Conservation (phyloP, 2,113 vertebrate species). For the Cavia aperea region DNA sequence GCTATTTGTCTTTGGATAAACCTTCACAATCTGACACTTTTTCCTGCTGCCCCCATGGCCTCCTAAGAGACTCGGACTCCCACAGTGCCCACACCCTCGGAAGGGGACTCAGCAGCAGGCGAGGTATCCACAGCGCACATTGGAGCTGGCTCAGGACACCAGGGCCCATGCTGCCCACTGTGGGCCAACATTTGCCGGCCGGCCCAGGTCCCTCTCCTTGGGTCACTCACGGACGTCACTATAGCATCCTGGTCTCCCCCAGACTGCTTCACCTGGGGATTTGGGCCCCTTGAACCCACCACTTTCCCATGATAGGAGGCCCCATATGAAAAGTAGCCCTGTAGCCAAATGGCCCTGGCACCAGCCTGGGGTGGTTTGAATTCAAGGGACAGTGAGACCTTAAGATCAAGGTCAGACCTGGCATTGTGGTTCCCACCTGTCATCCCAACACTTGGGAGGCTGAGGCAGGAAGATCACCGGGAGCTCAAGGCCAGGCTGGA, state of each 20-base stretch:
- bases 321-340: neutral
- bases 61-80: neutral
- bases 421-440: rapidly evolving
- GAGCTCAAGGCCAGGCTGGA: neutral
- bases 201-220: neutral
- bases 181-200: neutral
- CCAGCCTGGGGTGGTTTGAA: neutral
- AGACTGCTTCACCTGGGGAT: neutral
- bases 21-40: neutral
- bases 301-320: neutral
- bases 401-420: neutral
- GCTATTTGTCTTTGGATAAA: neutral
- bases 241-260: neutral
- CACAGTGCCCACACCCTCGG: neutral
- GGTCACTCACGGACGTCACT: neutral
- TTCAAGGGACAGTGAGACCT: neutral
- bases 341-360: neutral
- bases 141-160: rapidly evolving
- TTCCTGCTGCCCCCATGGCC: neutral
- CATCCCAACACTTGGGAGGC: neutral
- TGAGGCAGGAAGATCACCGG: neutral
- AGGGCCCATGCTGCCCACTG: neutral
- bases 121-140: rapidly evolving
- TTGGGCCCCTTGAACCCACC: neutral
- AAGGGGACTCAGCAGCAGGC: neutral